Conservation (phyloP, 92 coral and sea anemone genomes). For the Desmophyllum pertusum region DNA sequence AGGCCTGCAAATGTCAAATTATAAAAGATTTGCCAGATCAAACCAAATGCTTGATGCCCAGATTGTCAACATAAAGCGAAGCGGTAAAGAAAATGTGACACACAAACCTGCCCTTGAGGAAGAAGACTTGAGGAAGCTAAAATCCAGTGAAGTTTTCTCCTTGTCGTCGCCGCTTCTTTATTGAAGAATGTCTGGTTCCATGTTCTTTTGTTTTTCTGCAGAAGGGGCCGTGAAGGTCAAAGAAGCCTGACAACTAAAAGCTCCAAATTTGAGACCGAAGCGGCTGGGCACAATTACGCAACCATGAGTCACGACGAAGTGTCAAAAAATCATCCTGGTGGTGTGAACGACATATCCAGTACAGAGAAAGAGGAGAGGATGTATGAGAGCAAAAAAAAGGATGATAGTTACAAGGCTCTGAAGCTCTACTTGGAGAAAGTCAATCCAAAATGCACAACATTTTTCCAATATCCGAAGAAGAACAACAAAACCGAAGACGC, state of each 20-base stretch:
- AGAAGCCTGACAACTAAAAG: conserved; percentile 33
- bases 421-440: conserved; percentile 51
- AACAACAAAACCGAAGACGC: conserved; percentile 35
- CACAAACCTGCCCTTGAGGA: conserved; percentile 62
- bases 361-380: conserved; percentile 49
- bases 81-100: conserved; percentile 53
- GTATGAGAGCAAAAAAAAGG: conserved; percentile 45
- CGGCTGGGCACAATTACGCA: conserved; percentile 32
- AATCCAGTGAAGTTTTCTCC: conserved; percentile 32
- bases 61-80: conserved; percentile 31
- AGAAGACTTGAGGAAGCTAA: conserved; percentile 58
- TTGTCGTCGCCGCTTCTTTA: conserved; percentile 10
- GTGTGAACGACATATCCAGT: conserved; percentile 45
- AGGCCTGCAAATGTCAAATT: conserved; percentile 43
- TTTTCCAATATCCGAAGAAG: conserved; percentile 56
- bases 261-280: conserved; percentile 41
- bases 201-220: conserved; percentile 37
- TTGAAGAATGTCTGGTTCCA: conserved; percentile 60
- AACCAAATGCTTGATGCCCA: conserved; percentile 56
- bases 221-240: conserved; percentile 71
- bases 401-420: conserved; percentile 54
- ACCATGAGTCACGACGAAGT: conserved; percentile 65
- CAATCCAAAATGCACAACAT: conserved; percentile 42
- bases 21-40: conserved; percentile 49
- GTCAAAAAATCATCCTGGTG: conserved; percentile 63